A percentile compares a stretch with the other conserved stretches of the same genome.
Evolutionary conservation across 2,888 invertebrate species (phyloP).

Genomic region (Octonoba sinensis): DNA sequence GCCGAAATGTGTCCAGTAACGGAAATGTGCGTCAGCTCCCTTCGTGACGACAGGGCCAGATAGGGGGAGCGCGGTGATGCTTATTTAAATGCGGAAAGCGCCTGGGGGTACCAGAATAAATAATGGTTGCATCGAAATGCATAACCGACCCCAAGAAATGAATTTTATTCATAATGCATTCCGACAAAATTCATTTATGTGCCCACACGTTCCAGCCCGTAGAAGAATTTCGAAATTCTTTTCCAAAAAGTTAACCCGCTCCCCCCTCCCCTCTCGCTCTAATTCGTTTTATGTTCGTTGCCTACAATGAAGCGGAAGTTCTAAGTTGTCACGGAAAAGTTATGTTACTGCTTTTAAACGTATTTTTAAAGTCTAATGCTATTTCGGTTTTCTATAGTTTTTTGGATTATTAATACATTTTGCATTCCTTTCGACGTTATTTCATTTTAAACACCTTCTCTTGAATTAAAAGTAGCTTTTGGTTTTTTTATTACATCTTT

Average conservation of each 20-base stretch:
- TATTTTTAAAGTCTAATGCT: slow-evolving; percentile 37
- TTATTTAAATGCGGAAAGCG: slow-evolving; percentile 52
- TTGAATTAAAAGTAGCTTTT: too few relatives aligned
- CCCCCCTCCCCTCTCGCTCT: too few relatives aligned
- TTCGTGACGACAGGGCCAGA: too few relatives aligned
- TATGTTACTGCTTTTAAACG: slow-evolving; percentile 51
- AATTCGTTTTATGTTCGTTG: too few relatives aligned
- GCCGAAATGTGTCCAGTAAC: too few relatives aligned
- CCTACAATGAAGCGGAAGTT: too few relatives aligned
- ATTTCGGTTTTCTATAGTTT: too few relatives aligned
- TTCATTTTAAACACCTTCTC: too few relatives aligned
- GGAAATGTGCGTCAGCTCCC: too few relatives aligned
- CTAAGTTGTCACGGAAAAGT: slow-evolving; percentile 48
- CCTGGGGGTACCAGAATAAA: slow-evolving; percentile 30
- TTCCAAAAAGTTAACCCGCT: slow-evolving; percentile 8
- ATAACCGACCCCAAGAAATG: slow-evolving; percentile 34
- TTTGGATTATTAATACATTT: too few relatives aligned
- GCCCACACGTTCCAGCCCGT: slow-evolving; percentile 18
- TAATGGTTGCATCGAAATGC: slow-evolving; percentile 26
- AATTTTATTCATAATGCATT: slow-evolving; percentile 60
- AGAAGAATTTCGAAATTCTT: slow-evolving; percentile 48
- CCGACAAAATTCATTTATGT: slow-evolving; percentile 47
- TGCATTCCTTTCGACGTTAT: too few relatives aligned
- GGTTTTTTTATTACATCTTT: too few relatives aligned
- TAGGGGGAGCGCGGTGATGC: neutral